A percentile compares a stretch with the other conserved stretches of the same genome.
Conservation (phyloP, 2,797 vertebrate genomes). For the Falco cherrug region DNA sequence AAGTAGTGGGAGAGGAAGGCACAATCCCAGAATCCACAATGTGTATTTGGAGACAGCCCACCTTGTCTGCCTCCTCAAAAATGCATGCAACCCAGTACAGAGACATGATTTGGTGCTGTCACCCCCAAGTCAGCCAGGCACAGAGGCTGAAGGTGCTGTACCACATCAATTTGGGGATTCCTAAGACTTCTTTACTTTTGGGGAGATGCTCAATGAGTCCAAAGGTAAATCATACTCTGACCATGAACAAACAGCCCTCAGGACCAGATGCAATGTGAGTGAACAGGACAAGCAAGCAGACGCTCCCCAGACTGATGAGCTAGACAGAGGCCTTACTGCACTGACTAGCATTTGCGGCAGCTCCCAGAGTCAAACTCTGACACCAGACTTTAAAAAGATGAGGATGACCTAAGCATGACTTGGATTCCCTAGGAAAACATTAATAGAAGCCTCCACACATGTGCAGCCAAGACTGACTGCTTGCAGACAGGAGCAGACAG, state of each 20-base stretch:
- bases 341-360: not conserved
- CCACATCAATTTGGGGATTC: not conserved
- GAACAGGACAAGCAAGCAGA: not conserved
- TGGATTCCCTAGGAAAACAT: not conserved
- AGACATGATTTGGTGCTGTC: not conserved
- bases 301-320: not conserved
- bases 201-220: not conserved
- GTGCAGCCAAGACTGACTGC: not conserved
- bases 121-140: not conserved
- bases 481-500: constrained; percentile 7
- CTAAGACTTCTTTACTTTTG: not conserved
- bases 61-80: not conserved
- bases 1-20: not conserved
- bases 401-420: constrained; percentile 15
- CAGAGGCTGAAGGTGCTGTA: not conserved
- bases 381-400: not conserved
- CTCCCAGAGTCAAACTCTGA: not conserved
- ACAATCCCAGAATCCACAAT: not conserved
- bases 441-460: not conserved
- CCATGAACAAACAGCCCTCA: not conserved
- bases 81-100: accelerated
- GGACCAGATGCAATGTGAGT: not conserved
- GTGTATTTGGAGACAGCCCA: not conserved
- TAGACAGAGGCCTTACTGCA: not conserved
- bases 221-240: not conserved